phyloP scores from a whole-genome alignment of 2,113 vertebrate genomes.

The Notarius lentiginosus region DNA sequence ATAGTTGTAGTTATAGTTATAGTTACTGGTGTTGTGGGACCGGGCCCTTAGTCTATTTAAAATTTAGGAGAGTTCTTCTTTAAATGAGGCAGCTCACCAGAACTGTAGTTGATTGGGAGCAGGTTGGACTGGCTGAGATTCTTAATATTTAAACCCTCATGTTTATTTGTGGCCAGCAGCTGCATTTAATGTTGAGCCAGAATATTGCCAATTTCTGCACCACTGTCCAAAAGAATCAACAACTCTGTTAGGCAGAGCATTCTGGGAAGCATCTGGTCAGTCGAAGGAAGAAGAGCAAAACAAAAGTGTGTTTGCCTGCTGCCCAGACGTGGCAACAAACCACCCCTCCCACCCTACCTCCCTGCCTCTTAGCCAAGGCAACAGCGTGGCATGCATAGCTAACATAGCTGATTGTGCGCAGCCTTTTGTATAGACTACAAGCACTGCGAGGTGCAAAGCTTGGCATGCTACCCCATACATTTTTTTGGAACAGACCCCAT shows the following conservation, averaged over 20 bases:
- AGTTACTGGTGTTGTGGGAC: too few relatives aligned
- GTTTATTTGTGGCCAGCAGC: conserved; percentile 5
- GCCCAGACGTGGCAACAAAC: conserved; percentile 78
- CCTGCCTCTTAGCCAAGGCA: conserved; percentile 84
- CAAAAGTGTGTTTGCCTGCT: conserved; percentile 82
- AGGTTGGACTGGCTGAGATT: not conserved
- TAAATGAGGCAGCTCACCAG: conserved; percentile 8
- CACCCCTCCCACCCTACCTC: conserved; percentile 68
- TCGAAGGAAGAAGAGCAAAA: conserved; percentile 67
- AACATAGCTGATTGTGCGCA: conserved; percentile 86
- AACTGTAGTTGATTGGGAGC: not conserved
- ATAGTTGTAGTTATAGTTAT: too few relatives aligned
- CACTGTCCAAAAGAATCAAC: conserved; percentile 40
- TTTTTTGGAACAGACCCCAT: conserved; percentile 76
- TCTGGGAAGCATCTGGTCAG: conserved; percentile 30
- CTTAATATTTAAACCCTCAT: not conserved
- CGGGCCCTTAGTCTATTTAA: not conserved
- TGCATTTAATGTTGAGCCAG: not conserved
- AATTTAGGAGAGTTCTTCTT: not conserved
- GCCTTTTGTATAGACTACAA: conserved; percentile 82
- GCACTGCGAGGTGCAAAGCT: conserved; percentile 82
- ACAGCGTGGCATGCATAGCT: conserved; percentile 96
- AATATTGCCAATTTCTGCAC: conserved; percentile 18
- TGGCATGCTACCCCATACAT: conserved; percentile 85
- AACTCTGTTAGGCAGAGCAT: conserved; percentile 48